phyloP scores from a whole-genome alignment of 1,140 invertebrate genomes.

The Colletes latitarsis region DNA sequence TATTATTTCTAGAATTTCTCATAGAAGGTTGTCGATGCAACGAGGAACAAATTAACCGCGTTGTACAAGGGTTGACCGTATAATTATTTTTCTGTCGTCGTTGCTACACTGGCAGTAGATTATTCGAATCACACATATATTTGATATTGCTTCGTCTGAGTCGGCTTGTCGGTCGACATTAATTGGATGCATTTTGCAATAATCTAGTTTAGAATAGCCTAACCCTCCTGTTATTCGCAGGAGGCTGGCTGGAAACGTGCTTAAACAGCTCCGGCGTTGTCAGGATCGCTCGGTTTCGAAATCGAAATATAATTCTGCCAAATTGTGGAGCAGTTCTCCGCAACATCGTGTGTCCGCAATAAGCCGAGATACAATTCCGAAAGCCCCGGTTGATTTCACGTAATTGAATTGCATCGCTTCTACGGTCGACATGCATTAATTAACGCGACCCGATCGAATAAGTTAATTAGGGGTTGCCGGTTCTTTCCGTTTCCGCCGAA shows the following conservation, averaged over 20 bases:
- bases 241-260: neutral
- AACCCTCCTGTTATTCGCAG: too few relatives aligned
- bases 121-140: too few relatives aligned
- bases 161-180: too few relatives aligned
- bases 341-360: neutral
- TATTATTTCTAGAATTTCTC: too few relatives aligned
- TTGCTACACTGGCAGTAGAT: too few relatives aligned
- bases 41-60: too few relatives aligned
- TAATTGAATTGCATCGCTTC: conserved; percentile 49
- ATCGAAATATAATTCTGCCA: neutral
- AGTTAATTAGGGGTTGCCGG: conserved; percentile 49
- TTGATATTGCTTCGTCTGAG: too few relatives aligned
- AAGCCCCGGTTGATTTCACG: conserved; percentile 31
- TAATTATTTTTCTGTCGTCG: too few relatives aligned
- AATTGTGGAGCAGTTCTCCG: neutral
- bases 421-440: conserved; percentile 41
- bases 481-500: conserved; percentile 36
- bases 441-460: conserved; percentile 37
- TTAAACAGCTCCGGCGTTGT: neutral
- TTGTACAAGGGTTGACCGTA: too few relatives aligned
- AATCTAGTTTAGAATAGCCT: too few relatives aligned
- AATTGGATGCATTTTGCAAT: too few relatives aligned
- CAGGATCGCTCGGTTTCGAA: neutral
- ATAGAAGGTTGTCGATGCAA: too few relatives aligned
- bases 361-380: neutral